phyloP scores from a whole-genome alignment of 2,797 vertebrate genomes.

The Typhlichthys eigenmanni region DNA sequence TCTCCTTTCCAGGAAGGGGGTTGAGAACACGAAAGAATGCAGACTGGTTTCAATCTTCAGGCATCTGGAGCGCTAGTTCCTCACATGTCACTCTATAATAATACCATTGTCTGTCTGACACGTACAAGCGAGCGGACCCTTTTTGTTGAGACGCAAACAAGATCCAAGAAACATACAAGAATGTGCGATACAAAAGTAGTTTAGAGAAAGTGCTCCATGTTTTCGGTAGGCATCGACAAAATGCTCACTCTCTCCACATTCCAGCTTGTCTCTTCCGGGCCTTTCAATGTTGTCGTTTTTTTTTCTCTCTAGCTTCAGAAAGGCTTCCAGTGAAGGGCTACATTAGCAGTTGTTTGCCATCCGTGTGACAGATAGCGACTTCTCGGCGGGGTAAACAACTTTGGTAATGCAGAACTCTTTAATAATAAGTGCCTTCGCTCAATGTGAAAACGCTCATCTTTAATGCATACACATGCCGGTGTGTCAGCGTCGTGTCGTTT shows the following conservation, averaged over 20 bases:
- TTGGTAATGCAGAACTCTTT: slow-evolving; percentile 42
- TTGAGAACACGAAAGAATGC: background rate
- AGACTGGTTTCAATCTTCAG: slow-evolving; percentile 19
- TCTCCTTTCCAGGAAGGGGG: slow-evolving; percentile 43
- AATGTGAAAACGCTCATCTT: slow-evolving; percentile 44
- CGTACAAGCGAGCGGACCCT: slow-evolving; percentile 3
- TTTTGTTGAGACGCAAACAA: background rate
- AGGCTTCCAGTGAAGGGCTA: slow-evolving; percentile 7
- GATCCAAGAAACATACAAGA: background rate
- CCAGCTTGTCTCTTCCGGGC: slow-evolving; percentile 6
- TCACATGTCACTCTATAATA: slow-evolving; percentile 17
- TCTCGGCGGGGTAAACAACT: slow-evolving; percentile 41
- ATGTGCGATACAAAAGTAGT: background rate
- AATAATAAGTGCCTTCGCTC: slow-evolving; percentile 41
- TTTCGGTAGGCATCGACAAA: slow-evolving; percentile 20
- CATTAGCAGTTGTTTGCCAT: slow-evolving; percentile 10
- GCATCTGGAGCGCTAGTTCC: slow-evolving; percentile 9
- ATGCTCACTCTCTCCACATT: slow-evolving; percentile 11
- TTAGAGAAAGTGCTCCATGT: slow-evolving; percentile 2
- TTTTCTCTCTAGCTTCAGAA: slow-evolving; percentile 6
- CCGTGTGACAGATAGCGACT: slow-evolving; percentile 22
- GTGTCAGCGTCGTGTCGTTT: slow-evolving; percentile 48
- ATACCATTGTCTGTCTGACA: slow-evolving; percentile 24
- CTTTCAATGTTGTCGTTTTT: slow-evolving; percentile 11
- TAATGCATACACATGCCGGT: slow-evolving; percentile 44